Evolutionary conservation across 2,113 vertebrate genomes (phyloP), one percentile per base, ranked within the genome.

Genomic region (Physeter macrocephalus): DNA sequence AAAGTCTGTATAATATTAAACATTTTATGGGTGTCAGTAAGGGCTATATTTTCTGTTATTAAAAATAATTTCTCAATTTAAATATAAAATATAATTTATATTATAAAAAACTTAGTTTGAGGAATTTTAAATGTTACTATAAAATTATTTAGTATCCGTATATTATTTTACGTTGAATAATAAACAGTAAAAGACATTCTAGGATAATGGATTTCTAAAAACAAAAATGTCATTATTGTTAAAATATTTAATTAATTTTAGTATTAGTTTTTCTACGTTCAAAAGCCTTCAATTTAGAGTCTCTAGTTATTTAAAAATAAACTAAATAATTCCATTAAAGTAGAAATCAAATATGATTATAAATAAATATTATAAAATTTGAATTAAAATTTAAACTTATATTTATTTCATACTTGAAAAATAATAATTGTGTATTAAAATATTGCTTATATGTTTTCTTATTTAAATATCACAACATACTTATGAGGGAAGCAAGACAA

Each of bases 131-230:
- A 69, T 75, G 31, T n/a, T 62, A 20, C 13, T 95, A 23, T 95
- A 83, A 74, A 94, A 72, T 21, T 78, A 61, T 84, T 88, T 96
- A 62, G 46, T 74, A 77, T 92, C 15, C 49, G 71, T 84, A 57
- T 81, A 67, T 25, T 59, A 88, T 94, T 97, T 88, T 94, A 88
- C 39, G 90, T 90, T 94, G 83, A 90, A 87, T 92, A 77, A 91
- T 92, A 77, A 92, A 78, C 12, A 83, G 72, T 41, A 39, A 88
- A 97, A 90, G 25, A 25, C 39, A 59, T 54, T 72, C 25, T 89
- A 87, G 7, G 21, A 69, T 20, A 92, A 92, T 82, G 29, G 27
- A 88, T 88, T 82, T 62, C 43, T 88, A 94, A 82, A 87, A 93
- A 31, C 3, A 83, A 90, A 95, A 69, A 80, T 71, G 8, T 64